phyloP scores from a whole-genome alignment of 2,113 vertebrate genomes.

The Uria lomvia region DNA sequence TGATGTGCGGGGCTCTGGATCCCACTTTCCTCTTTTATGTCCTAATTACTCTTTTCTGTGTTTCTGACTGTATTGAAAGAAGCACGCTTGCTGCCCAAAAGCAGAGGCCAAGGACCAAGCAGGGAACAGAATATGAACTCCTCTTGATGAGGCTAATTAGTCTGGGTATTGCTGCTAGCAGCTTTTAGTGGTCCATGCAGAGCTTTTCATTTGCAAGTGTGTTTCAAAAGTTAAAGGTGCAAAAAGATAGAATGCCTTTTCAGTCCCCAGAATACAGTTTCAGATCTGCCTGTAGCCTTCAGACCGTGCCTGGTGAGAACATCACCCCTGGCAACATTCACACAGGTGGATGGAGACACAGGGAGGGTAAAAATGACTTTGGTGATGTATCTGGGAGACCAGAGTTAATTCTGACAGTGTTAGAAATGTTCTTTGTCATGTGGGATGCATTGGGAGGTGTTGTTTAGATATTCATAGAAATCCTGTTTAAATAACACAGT shows the following conservation, averaged over 20 bases:
- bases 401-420: not conserved
- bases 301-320: not conserved
- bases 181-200: not conserved
- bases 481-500: not conserved
- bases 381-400: not conserved
- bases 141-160: not conserved
- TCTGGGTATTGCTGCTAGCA: not conserved
- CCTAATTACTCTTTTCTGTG: not conserved
- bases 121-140: not conserved
- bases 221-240: not conserved
- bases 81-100: not conserved
- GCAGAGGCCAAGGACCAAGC: not conserved
- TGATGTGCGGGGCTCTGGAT: not conserved
- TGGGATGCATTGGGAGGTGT: rapidly evolving
- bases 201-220: not conserved
- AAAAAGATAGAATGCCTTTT: not conserved
- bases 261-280: not conserved
- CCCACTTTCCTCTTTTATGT: not conserved
- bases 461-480: not conserved
- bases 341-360: not conserved
- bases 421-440: not conserved
- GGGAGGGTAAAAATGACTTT: not conserved
- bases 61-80: not conserved
- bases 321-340: not conserved
- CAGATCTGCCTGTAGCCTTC: not conserved